Evolutionary conservation across 2,113 vertebrate species (phyloP).

Genomic region (Leptodactylus fuscus): DNA sequence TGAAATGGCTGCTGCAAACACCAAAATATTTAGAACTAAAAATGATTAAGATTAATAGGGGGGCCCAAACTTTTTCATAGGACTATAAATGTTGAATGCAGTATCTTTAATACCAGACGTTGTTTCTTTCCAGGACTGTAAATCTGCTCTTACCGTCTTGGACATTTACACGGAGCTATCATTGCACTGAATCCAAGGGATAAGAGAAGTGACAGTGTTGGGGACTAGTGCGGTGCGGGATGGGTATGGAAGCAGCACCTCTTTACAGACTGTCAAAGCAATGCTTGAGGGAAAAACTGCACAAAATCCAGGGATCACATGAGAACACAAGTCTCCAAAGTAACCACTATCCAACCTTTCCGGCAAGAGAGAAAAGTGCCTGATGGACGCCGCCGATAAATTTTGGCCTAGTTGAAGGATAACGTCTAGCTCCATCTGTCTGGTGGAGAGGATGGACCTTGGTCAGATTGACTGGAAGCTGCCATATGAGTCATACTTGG

Average conservation of each 20-base stretch:
- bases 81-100: too few species aligned
- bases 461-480: neutral
- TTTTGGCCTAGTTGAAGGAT: neutral
- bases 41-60: too few species aligned
- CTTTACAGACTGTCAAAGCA: constrained; percentile 78
- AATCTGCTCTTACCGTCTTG: constrained; percentile 70
- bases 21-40: too few species aligned
- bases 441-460: neutral
- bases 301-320: neutral
- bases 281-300: constrained; percentile 75
- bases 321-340: neutral
- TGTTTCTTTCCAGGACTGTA: constrained; percentile 81
- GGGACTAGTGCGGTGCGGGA: constrained; percentile 78
- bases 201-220: constrained; percentile 81
- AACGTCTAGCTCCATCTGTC: neutral
- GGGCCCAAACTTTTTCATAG: too few species aligned
- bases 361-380: accelerated
- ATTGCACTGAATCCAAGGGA: constrained; percentile 67
- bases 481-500: neutral
- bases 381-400: neutral
- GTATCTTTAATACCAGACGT: too few species aligned
- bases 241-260: constrained; percentile 64
- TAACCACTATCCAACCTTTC: neutral
- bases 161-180: constrained; percentile 82
- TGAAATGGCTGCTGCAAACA: too few species aligned